Evolutionary conservation across 2,888 invertebrate species (phyloP).

Genomic region (Lasioglossum figueresi): DNA sequence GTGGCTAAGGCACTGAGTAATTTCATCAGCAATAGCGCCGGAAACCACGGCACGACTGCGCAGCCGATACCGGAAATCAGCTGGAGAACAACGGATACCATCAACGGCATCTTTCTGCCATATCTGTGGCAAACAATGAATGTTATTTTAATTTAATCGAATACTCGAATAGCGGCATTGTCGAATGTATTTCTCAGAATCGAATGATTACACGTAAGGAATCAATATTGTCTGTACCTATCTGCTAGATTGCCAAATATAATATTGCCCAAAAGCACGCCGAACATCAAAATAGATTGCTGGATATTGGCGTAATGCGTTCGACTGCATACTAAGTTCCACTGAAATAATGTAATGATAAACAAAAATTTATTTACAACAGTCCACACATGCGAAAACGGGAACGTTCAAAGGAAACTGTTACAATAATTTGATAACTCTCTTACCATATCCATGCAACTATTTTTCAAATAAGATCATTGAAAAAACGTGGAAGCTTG

Average conservation of each 20-base stretch:
- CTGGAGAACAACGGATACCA: conserved; percentile 90
- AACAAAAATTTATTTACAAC: conserved; percentile 42
- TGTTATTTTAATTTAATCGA: neutral
- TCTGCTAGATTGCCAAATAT: conserved; percentile 91
- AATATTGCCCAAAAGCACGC: conserved; percentile 91
- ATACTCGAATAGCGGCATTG: neutral
- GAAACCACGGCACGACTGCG: conserved; percentile 89
- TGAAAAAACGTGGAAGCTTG: neutral
- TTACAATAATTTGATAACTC: neutral
- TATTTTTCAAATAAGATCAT: neutral
- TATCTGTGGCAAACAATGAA: conserved; percentile 84
- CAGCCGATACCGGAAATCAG: conserved; percentile 89
- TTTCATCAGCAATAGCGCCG: conserved; percentile 87
- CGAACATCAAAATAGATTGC: conserved; percentile 91
- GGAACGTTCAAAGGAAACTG: neutral
- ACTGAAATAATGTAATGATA: conserved; percentile 84
- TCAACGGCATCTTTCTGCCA: conserved; percentile 90
- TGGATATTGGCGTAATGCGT: conserved; percentile 89
- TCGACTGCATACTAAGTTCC: conserved; percentile 90
- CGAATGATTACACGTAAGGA: neutral
- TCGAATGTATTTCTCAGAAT: neutral
- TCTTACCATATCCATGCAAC: conserved; percentile 40
- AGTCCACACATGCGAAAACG: neutral
- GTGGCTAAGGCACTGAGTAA: conserved; percentile 91
- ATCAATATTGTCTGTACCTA: conserved; percentile 85